phyloP scores from a whole-genome alignment of 2,797 vertebrate genomes.

The Cynodonichthys magdalenae region DNA sequence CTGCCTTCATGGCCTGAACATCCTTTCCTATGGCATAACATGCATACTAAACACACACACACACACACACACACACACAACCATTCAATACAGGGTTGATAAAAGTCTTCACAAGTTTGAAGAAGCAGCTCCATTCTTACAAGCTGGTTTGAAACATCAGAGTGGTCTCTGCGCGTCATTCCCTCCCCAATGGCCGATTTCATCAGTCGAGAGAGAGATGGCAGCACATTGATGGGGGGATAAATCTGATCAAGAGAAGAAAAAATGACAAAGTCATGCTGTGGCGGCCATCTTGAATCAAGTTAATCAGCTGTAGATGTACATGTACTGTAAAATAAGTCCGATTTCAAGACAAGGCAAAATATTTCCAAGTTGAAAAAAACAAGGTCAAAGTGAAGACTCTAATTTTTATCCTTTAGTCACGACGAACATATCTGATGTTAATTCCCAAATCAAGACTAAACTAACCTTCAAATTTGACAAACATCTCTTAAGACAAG shows the following conservation, averaged over 20 bases:
- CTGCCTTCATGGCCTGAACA: slow-evolving; percentile 88
- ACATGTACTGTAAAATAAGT: no score
- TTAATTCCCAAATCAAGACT: background rate
- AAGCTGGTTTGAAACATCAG: slow-evolving; percentile 88
- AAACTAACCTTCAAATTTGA: background rate
- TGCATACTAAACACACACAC: slow-evolving; percentile 75
- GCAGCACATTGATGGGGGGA: slow-evolving; percentile 86
- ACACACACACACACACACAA: slow-evolving; percentile 14
- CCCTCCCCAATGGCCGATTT: slow-evolving; percentile 84
- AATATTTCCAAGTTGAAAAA: background rate
- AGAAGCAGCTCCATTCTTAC: slow-evolving; percentile 49
- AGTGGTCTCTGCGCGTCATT: slow-evolving; percentile 86
- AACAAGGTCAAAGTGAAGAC: background rate
- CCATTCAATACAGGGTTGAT: background rate
- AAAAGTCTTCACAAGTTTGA: background rate
- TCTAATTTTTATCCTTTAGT: background rate
- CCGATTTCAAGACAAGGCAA: no score
- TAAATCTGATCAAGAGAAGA: slow-evolving; percentile 77
- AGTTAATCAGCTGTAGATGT: no score
- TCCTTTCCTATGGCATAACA: slow-evolving; percentile 89
- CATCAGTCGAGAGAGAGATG: slow-evolving; percentile 86
- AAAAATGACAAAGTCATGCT: background rate
- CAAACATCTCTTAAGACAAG: slow-evolving; percentile 80
- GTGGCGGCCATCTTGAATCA: no score
- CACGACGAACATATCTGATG: background rate